A percentile compares a stretch with the other conserved stretches of the same genome.
Evolutionary conservation across 1,140 invertebrate genomes (phyloP).

Genomic region (Apis florea): DNA sequence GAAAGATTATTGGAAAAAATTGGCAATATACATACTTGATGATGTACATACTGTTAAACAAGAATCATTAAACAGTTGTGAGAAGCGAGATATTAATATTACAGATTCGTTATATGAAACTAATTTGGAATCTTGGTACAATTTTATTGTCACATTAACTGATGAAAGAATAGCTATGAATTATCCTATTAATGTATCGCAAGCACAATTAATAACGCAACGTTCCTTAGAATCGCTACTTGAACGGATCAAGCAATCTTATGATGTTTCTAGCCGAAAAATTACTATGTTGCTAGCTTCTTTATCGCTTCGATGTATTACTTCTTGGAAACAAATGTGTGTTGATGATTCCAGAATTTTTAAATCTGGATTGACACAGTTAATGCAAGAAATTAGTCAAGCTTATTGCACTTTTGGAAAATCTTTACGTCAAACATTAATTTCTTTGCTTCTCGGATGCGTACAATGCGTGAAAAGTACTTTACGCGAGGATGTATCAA

Average conservation of each 20-base stretch:
- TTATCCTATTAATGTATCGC: constrained; percentile 62
- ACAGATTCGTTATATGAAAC: constrained; percentile 71
- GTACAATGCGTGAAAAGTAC: constrained; percentile 72
- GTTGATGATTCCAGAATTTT: constrained; percentile 67
- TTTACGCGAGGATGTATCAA: constrained; percentile 66
- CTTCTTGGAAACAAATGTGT: constrained; percentile 71
- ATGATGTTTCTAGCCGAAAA: constrained; percentile 60
- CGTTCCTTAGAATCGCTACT: constrained; percentile 70
- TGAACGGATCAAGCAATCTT: constrained; percentile 67
- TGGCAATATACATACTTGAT: constrained; percentile 73
- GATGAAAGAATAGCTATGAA: constrained; percentile 72
- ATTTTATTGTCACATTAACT: constrained; percentile 76
- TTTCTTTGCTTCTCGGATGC: constrained; percentile 73
- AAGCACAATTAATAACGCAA: constrained; percentile 70
- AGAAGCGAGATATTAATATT: constrained; percentile 23
- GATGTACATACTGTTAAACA: background rate
- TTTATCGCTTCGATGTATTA: constrained; percentile 73
- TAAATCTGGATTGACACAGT: constrained; percentile 67
- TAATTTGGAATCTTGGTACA: constrained; percentile 78
- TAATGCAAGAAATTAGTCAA: constrained; percentile 74
- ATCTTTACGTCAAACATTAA: constrained; percentile 71
- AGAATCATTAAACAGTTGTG: background rate
- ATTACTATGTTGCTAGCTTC: constrained; percentile 74
- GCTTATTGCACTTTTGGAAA: constrained; percentile 73
- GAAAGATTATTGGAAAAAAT: constrained; percentile 69